A percentile compares a stretch with the other conserved stretches of the same genome.
These are phyloP conservation scores for Tholera decimalis DNA, from an alignment of 2,888 invertebrate species.

Conservation along the genomic window DNA sequence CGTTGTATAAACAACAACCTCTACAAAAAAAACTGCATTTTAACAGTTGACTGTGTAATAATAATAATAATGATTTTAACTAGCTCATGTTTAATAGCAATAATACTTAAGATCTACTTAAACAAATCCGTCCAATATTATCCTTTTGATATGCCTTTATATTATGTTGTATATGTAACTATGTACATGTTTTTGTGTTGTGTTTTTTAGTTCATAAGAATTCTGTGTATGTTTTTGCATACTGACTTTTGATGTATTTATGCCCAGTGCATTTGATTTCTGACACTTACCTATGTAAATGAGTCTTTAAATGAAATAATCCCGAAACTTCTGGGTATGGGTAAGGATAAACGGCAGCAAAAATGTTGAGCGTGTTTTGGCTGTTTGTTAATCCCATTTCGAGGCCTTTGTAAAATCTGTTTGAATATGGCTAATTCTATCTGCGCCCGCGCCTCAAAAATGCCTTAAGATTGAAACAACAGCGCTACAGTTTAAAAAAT, in stretches of 20 bases:
- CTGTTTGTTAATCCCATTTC: no score
- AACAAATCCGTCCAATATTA: slow-evolving; percentile 40
- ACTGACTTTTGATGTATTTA: slow-evolving; percentile 26
- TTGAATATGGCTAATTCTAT: no score
- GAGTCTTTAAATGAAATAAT: neutral
- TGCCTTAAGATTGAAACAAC: no score
- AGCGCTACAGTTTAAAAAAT: no score
- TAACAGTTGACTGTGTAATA: slow-evolving; percentile 7
- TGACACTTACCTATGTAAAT: neutral
- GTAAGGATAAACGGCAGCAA: no score
- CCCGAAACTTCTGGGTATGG: neutral
- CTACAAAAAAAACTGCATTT: neutral
- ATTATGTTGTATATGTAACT: slow-evolving; percentile 31
- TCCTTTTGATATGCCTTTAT: slow-evolving; percentile 35
- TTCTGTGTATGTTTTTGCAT: slow-evolving; percentile 26
- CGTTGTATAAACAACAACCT: no score
- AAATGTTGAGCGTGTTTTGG: no score
- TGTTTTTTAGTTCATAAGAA: slow-evolving; percentile 44
- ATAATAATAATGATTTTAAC: slow-evolving; percentile 2
- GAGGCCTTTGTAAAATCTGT: no score
- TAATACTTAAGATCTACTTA: slow-evolving; percentile 18
- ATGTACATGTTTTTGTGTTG: slow-evolving; percentile 35
- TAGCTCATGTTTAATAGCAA: neutral
- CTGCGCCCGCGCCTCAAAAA: no score
- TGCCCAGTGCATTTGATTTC: slow-evolving; percentile 4